Evolutionary conservation across 2,888 invertebrate genomes (phyloP).

Genomic region (Apeira syringaria): DNA sequence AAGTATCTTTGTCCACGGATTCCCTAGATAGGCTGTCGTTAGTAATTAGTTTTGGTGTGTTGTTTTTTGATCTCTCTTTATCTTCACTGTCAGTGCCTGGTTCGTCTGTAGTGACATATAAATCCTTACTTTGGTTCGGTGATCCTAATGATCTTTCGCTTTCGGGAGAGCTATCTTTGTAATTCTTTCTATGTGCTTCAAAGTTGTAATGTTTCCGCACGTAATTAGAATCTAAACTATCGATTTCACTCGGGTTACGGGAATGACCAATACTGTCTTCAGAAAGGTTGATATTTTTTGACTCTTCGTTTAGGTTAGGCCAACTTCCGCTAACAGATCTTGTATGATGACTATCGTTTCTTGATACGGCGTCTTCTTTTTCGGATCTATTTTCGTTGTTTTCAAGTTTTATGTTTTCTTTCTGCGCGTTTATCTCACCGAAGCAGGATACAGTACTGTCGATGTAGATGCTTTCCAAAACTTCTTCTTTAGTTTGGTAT

Average conservation of each 20-base stretch:
- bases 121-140: constrained; percentile 61
- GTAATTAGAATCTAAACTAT: constrained; percentile 84
- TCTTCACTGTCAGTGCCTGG: constrained; percentile 67
- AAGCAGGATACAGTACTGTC: constrained; percentile 80
- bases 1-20: constrained; percentile 54
- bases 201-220: constrained; percentile 82
- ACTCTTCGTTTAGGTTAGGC: constrained; percentile 74
- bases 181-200: constrained; percentile 71
- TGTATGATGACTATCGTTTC: constrained; percentile 63
- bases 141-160: constrained; percentile 65
- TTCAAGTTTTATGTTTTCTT: constrained; percentile 55
- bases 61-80: constrained; percentile 64
- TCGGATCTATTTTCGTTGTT: constrained; percentile 55
- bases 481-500: constrained; percentile 79
- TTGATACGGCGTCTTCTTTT: constrained; percentile 63
- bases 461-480: constrained; percentile 76
- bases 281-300: constrained; percentile 68
- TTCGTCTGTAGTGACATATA: constrained; percentile 69
- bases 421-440: constrained; percentile 74
- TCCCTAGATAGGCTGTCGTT: constrained; percentile 71
- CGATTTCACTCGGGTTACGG: constrained; percentile 80
- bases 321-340: constrained; percentile 74
- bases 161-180: constrained; percentile 76
- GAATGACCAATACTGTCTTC: constrained; percentile 78
- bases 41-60: constrained; percentile 73